Evolutionary conservation across 2,113 vertebrate genomes (phyloP).

Genomic region (Clupea harengus): DNA sequence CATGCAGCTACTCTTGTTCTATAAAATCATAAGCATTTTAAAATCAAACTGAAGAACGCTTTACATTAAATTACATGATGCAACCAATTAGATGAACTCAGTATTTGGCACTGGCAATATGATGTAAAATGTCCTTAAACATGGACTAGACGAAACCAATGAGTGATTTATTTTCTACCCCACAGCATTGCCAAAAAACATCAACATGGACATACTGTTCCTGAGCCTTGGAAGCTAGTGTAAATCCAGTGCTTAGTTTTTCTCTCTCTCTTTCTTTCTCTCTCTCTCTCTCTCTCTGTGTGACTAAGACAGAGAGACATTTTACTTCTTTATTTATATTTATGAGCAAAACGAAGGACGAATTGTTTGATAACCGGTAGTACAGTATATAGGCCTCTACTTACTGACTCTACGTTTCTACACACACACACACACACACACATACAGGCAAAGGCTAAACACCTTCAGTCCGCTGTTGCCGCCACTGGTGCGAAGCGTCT

Average conservation of each 20-base stretch:
- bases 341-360: not conserved
- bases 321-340: not conserved
- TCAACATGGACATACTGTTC: constrained; percentile 17
- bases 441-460: not conserved
- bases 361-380: no score
- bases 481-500: constrained; percentile 11
- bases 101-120: not conserved
- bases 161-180: not conserved
- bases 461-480: not conserved
- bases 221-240: not conserved
- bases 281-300: no score
- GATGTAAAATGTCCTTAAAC: not conserved
- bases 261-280: no score
- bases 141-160: not conserved
- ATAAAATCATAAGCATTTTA: not conserved
- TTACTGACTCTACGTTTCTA: not conserved
- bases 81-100: not conserved
- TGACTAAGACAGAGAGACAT: not conserved
- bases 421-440: not conserved
- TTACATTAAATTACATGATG: not conserved
- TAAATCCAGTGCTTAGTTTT: not conserved
- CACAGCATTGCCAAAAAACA: not conserved
- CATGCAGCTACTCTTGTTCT: not conserved
- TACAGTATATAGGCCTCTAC: no score
- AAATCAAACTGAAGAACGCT: not conserved